Percentiles rank a stretch among this genome's conserved stretches.
phyloP scores from a whole-genome alignment of 2,797 vertebrate species.

The Macroramphosus scolopax region DNA sequence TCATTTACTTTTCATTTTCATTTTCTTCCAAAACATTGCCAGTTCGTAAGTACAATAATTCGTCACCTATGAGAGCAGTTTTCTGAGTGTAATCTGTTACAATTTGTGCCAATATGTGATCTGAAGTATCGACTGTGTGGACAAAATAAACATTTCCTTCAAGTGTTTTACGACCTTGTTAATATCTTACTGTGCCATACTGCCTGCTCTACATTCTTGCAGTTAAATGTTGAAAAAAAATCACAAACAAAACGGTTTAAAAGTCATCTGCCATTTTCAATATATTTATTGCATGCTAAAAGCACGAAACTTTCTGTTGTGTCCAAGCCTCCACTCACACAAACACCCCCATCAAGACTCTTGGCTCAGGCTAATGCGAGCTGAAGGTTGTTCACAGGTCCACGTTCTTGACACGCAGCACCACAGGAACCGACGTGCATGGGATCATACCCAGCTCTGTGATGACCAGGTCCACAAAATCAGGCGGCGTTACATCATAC shows the following conservation, averaged over 20 bases:
- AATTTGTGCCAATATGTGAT: too few species aligned
- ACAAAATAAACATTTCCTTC: background rate
- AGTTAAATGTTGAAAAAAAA: too few species aligned
- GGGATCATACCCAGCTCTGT: slow-evolving; percentile 98
- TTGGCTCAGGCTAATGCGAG: slow-evolving; percentile 8
- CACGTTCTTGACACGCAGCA: slow-evolving; percentile 93
- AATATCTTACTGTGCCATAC: background rate
- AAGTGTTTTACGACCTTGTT: slow-evolving; percentile 2
- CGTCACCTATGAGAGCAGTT: too few species aligned
- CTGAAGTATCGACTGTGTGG: too few species aligned
- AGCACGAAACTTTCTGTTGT: slow-evolving; percentile 49
- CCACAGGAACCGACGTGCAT: slow-evolving; percentile 96
- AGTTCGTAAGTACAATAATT: too few species aligned
- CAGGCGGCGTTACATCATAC: slow-evolving; percentile 94
- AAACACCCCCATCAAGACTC: slow-evolving; percentile 13
- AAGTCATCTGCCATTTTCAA: slow-evolving; percentile 69
- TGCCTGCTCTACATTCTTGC: too few species aligned
- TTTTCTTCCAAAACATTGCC: too few species aligned
- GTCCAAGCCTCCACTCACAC: slow-evolving; percentile 27
- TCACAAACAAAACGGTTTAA: slow-evolving; percentile 57
- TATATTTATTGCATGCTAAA: slow-evolving; percentile 78
- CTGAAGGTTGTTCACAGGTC: slow-evolving; percentile 80
- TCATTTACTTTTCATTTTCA: too few species aligned
- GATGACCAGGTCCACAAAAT: slow-evolving; percentile 97
- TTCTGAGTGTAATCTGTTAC: too few species aligned